Percentiles rank a stretch among this genome's conserved stretches.
These are phyloP conservation scores for Eupeodes luniger DNA, from an alignment of 2,888 invertebrate species.

Conservation along the genomic window DNA sequence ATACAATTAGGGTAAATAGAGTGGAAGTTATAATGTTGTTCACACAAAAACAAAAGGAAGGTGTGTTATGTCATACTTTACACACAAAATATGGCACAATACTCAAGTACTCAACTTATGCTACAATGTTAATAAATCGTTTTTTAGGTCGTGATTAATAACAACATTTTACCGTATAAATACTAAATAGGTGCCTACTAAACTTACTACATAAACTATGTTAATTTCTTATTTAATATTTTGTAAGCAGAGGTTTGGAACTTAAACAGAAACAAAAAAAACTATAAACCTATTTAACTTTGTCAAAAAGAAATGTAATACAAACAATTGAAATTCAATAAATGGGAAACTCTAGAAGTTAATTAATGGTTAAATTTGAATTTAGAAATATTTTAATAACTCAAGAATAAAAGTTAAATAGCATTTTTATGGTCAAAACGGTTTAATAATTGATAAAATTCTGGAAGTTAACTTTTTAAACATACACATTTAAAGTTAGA, in stretches of 20 bases:
- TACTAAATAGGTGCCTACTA: background rate
- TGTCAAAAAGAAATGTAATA: too few species aligned
- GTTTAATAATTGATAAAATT: too few species aligned
- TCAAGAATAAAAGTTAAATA: too few species aligned
- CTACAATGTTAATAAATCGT: background rate
- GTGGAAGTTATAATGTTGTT: conserved; percentile 6
- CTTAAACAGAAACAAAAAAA: too few species aligned
- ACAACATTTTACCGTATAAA: background rate
- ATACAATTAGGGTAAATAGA: conserved; percentile 29
- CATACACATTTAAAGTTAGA: too few species aligned
- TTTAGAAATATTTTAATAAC: too few species aligned
- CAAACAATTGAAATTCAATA: too few species aligned
- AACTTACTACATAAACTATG: background rate
- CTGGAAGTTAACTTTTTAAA: too few species aligned
- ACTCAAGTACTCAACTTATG: background rate
- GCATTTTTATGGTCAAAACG: too few species aligned
- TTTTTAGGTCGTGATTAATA: conserved; percentile 22
- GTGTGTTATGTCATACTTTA: background rate
- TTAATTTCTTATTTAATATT: background rate
- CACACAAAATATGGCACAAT: background rate
- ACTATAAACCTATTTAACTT: too few species aligned
- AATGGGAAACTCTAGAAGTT: too few species aligned
- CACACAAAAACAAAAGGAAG: background rate
- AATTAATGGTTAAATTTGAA: too few species aligned
- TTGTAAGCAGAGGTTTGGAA: background rate